Conservation (phyloP, 2,888 invertebrate species). For the Drosophila paranaensis region DNA sequence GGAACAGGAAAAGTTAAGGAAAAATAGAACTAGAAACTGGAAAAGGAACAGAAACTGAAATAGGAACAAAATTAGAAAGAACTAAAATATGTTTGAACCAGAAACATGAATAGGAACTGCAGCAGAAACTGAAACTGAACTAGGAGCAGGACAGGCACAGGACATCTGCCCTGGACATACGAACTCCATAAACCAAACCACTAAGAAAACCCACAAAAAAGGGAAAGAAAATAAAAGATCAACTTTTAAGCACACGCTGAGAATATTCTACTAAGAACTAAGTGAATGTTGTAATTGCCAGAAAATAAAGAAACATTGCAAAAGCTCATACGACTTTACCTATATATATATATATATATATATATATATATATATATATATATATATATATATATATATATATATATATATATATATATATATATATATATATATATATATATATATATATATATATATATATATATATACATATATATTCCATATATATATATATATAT, state of each 20-base stretch:
- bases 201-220: background rate
- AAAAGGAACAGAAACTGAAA: background rate
- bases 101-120: background rate
- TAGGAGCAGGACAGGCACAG: slow-evolving; percentile 2
- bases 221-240: background rate
- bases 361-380: slow-evolving; percentile 1
- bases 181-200: slow-evolving; percentile 13
- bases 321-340: slow-evolving; percentile 27
- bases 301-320: slow-evolving; percentile 22
- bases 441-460: background rate
- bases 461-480: too few relatives aligned
- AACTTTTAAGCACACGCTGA: slow-evolving; percentile 5
- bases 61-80: background rate
- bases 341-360: background rate
- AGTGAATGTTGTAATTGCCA: slow-evolving; percentile 69
- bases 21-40: too few relatives aligned
- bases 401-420: slow-evolving; percentile 1
- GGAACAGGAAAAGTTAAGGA: too few relatives aligned
- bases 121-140: background rate
- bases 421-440: background rate
- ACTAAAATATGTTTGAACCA: background rate
- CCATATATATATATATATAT: slow-evolving; percentile 3
- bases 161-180: slow-evolving; percentile 9
- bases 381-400: slow-evolving; percentile 2
- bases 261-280: slow-evolving; percentile 30